Base-by-base conservation (phyloP, 2,888 invertebrate species). In the Conchocele bisecta region DNA sequence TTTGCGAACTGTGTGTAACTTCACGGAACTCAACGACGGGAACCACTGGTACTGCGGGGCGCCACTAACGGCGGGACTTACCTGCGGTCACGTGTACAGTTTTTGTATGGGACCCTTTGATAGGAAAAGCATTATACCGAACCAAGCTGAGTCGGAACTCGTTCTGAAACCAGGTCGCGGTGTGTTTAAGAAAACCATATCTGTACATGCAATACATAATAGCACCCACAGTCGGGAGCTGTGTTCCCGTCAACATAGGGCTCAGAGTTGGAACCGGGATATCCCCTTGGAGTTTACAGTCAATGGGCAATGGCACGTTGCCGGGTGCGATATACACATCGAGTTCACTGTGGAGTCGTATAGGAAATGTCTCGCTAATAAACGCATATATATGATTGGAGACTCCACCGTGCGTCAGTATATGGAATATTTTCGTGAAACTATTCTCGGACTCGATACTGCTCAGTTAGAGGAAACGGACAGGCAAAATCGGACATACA, bases 391-490 rank as follows among this genome's bases (percentile, higher is more conserved):
- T 7, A 28, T 71, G 11, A 29, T 71, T 7, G 75, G 75, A 11
- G 75, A 75, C 44, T 75, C 71, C 11, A 71, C 75, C 13, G 7
- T 64, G 4, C 35, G 75, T 33, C 64, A 75, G 7, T 67, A 71
- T 29, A 41, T 41, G n/a, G 59, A 67, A 39, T 75, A 42, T 51
- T 39, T 75, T 33, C 15, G 64, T 17, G 20, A 41, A 15, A 6
- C 56, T 17, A 39, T 67, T 29, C 24, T 70, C 4, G 48, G 39
- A 24, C n/a, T 60, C 5, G 50, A 37, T 7, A 17, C 29, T 1
- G 15, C 31, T 6, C 28, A 71, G 42, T 6, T 66, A 7, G 61
- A 61, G 39, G 41, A 59, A 26, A 26, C n/a, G n/a, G n/a, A n/a
- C n/a, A n/a, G n/a, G n/a, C n/a, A n/a, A n/a, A n/a, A n/a, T n/a